Evolutionary conservation across 2,113 vertebrate species (phyloP).

Genomic region (Verasper variegatus): DNA sequence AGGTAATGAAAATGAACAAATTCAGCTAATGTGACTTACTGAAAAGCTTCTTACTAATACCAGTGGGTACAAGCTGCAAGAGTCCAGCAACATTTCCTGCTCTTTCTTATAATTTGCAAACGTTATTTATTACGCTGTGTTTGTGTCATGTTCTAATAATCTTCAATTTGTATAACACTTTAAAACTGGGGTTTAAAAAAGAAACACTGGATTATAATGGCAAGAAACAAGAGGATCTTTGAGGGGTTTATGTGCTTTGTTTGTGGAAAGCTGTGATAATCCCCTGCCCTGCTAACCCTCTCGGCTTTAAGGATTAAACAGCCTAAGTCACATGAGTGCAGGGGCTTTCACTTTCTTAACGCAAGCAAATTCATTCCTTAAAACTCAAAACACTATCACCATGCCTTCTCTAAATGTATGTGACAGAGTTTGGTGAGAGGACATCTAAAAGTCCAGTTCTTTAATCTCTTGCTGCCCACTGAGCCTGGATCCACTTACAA

Average conservation of each 20-base stretch:
- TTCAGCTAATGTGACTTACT: slow-evolving; percentile 8
- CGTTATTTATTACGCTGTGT: neutral
- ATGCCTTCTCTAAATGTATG: neutral
- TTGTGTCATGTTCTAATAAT: slow-evolving; percentile 15
- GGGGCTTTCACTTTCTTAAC: slow-evolving; percentile 22
- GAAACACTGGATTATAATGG: slow-evolving; percentile 24
- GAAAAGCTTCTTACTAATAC: slow-evolving; percentile 41
- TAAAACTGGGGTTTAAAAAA: slow-evolving; percentile 5
- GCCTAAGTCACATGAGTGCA: slow-evolving; percentile 1
- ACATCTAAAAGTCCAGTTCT: neutral
- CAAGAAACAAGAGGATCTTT: slow-evolving; percentile 17
- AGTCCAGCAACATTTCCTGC: neutral
- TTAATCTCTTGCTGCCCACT: neutral
- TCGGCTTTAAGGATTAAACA: slow-evolving; percentile 26
- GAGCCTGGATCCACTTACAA: neutral
- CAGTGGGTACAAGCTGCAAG: neutral
- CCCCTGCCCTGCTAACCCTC: slow-evolving; percentile 13
- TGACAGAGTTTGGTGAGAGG: neutral
- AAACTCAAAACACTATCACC: neutral
- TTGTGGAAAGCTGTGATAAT: slow-evolving; percentile 47
- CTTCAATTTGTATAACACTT: neutral
- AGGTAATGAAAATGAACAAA: neutral
- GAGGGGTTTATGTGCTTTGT: slow-evolving; percentile 31
- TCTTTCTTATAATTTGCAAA: neutral
- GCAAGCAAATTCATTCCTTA: neutral